A percentile compares a stretch with the other conserved stretches of the same genome.
Evolutionary conservation across 64 coral and sea anemone species (phyloP).

Genomic region (Cladopsammia gracilis): DNA sequence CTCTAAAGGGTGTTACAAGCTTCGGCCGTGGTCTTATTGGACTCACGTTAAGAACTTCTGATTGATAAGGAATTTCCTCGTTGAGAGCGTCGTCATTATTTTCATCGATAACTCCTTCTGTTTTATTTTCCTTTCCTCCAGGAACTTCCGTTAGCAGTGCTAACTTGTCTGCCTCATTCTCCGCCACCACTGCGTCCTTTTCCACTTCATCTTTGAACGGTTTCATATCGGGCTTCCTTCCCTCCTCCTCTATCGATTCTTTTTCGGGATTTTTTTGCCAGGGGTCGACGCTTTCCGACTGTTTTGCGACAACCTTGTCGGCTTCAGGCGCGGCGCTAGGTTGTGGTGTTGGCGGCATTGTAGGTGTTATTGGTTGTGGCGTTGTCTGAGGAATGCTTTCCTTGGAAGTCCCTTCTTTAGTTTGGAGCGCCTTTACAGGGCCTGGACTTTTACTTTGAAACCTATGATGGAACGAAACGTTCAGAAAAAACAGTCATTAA

Average conservation of each 20-base stretch:
- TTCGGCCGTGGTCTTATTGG: neutral
- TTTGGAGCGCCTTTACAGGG: conserved; percentile 5
- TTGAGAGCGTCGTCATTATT: neutral
- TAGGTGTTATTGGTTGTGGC: neutral
- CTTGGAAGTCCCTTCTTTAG: conserved; percentile 6
- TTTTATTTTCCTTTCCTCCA: neutral
- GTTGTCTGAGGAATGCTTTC: conserved; percentile 18
- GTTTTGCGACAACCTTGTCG: neutral
- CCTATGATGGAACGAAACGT: neutral
- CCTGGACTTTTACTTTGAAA: neutral
- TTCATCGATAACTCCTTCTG: neutral
- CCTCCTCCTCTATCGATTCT: neutral
- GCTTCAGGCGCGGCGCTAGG: neutral
- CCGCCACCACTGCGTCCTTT: conserved; percentile 28
- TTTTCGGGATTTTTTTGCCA: neutral
- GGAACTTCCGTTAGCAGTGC: conserved; percentile 9
- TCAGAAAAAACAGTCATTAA: neutral
- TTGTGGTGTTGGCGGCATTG: neutral
- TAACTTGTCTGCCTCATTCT: conserved; percentile 17
- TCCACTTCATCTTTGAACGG: conserved; percentile 36
- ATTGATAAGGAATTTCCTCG: neutral
- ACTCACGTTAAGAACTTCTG: conserved; percentile 8
- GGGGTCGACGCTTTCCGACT: neutral
- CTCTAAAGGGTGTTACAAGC: conserved; percentile 46
- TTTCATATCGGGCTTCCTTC: conserved; percentile 14